Conservation (phyloP, 92 coral and sea anemone genomes). For the Porites cylindrica region DNA sequence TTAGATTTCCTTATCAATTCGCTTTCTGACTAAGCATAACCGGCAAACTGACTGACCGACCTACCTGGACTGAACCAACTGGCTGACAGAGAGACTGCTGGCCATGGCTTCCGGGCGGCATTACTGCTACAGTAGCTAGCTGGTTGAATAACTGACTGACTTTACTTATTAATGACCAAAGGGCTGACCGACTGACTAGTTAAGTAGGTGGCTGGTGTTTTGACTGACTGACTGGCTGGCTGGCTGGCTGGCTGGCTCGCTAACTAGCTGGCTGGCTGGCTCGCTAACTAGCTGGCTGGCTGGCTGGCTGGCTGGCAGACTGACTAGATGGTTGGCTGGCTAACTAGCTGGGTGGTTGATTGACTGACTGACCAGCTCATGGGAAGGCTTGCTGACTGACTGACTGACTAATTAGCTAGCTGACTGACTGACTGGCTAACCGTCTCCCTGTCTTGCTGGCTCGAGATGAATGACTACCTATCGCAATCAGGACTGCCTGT, state of each 20-base stretch:
- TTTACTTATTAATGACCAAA: too few species aligned
- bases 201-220: background rate
- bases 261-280: background rate
- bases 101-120: background rate
- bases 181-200: background rate
- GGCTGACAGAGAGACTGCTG: background rate
- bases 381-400: too few species aligned
- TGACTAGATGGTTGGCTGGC: too few species aligned
- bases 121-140: background rate
- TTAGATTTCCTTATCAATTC: background rate
- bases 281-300: background rate
- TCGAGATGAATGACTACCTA: too few species aligned
- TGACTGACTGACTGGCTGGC: constrained; percentile 3
- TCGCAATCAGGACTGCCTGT: too few species aligned
- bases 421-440: constrained; percentile 9
- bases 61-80: background rate
- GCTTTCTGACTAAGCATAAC: background rate
- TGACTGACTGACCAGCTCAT: too few species aligned
- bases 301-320: constrained; percentile 1
- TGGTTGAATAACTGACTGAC: background rate
- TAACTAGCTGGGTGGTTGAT: too few species aligned
- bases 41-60: background rate
- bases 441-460: background rate
- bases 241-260: background rate
- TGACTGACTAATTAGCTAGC: background rate